These are phyloP conservation scores for Drosophila falleni DNA, from an alignment of 2,888 invertebrate genomes.

Conservation along the genomic window DNA sequence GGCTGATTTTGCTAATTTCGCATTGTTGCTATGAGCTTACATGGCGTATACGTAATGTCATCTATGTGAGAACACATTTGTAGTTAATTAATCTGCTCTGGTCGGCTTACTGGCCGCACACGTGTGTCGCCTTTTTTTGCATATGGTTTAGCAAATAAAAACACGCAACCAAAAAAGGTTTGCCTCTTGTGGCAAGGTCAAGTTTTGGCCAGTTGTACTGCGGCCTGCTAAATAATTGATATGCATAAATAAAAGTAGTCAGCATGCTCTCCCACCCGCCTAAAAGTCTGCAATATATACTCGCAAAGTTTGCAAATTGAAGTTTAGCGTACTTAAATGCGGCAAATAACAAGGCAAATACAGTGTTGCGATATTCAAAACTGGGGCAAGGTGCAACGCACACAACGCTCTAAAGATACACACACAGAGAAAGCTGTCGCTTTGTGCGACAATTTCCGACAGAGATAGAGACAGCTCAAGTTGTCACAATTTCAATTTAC, in stretches of 20 bases:
- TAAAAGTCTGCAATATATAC: conserved; percentile 13
- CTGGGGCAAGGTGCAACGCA: conserved; percentile 31
- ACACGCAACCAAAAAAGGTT: conserved; percentile 48
- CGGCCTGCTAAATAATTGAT: conserved; percentile 52
- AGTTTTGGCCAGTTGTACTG: conserved; percentile 38
- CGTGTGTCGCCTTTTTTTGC: conserved; percentile 40
- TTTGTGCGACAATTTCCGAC: conserved; percentile 12
- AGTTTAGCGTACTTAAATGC: conserved; percentile 25
- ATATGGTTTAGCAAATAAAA: conserved; percentile 25
- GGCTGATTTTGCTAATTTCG: background rate
- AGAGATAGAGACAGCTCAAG: conserved; percentile 11
- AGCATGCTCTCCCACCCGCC: background rate
- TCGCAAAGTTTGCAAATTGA: conserved; percentile 17
- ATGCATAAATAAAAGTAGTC: conserved; percentile 28
- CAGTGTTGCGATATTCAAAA: conserved; percentile 8
- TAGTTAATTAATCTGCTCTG: conserved; percentile 49
- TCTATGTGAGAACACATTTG: conserved; percentile 29
- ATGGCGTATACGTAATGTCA: conserved; percentile 44
- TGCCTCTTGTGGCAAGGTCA: conserved; percentile 49
- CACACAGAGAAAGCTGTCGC: background rate
- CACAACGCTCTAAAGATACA: conserved; percentile 5
- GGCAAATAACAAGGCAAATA: conserved; percentile 19
- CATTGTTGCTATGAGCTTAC: conserved; percentile 27
- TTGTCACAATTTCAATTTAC: conserved; percentile 23
- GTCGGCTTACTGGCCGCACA: conserved; percentile 11